A percentile compares a stretch with the other conserved stretches of the same genome.
phyloP scores from a whole-genome alignment of 2,113 vertebrate genomes.

The Phyllopteryx taeniolatus region DNA sequence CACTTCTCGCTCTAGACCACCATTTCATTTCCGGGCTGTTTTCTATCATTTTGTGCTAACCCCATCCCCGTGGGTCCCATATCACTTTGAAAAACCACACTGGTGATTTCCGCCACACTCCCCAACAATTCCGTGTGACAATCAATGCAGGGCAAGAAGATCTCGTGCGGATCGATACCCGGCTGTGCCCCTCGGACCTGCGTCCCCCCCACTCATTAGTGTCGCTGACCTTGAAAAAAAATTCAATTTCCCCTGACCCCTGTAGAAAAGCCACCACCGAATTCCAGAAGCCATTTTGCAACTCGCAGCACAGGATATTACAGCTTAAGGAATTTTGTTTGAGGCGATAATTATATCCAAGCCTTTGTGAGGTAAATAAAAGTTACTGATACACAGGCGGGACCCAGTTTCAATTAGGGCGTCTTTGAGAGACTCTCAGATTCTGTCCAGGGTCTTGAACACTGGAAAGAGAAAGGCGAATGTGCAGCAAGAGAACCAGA shows the following conservation, averaged over 20 bases:
- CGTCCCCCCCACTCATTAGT: conserved; percentile 70
- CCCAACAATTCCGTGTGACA: conserved; percentile 53
- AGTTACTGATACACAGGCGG: conserved; percentile 42
- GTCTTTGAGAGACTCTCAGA: conserved; percentile 32
- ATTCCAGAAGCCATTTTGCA: conserved; percentile 66
- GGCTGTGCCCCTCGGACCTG: conserved; percentile 51
- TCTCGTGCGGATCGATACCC: conserved; percentile 54
- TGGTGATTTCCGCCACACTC: conserved; percentile 45
- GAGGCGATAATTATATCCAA: conserved; percentile 70
- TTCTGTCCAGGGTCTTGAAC: conserved; percentile 28
- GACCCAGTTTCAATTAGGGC: conserved; percentile 58
- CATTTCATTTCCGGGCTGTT: not conserved
- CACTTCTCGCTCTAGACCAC: not conserved
- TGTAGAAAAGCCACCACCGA: conserved; percentile 55
- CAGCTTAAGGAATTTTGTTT: conserved; percentile 65
- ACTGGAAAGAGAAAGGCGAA: conserved; percentile 63
- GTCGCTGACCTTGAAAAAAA: conserved; percentile 76
- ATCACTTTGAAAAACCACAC: conserved; percentile 28
- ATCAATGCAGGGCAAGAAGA: conserved; percentile 58
- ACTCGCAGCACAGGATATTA: conserved; percentile 62
- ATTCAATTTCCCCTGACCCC: conserved; percentile 70
- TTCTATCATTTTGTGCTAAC: not conserved
- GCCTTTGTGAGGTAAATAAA: conserved; percentile 62
- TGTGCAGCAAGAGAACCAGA: conserved; percentile 49
- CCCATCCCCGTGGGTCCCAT: conserved; percentile 22